Conservation (phyloP, 2,113 vertebrate genomes). For the Puntigrus tetrazona region DNA sequence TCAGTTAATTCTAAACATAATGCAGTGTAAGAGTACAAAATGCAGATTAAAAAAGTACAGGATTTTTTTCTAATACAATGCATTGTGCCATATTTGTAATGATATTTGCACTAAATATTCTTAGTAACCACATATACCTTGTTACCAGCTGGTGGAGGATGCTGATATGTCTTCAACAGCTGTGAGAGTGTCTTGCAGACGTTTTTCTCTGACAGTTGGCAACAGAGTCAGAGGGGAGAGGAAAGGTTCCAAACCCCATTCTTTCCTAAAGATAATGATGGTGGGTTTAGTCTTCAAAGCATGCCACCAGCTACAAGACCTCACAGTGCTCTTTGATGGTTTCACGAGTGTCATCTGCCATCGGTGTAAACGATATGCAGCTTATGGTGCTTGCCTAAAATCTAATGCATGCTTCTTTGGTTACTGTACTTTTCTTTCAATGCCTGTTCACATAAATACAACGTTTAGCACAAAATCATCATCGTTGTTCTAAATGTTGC, state of each 20-base stretch:
- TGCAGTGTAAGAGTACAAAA: neutral
- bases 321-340: slow-evolving; percentile 34
- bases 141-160: slow-evolving; percentile 85
- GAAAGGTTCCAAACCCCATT: slow-evolving; percentile 97
- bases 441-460: neutral
- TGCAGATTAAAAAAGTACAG: neutral
- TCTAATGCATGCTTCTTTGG: neutral
- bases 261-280: slow-evolving; percentile 80
- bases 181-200: slow-evolving; percentile 93
- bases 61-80: no score
- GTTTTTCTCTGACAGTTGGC: slow-evolving; percentile 93
- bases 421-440: neutral
- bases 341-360: neutral
- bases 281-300: slow-evolving; percentile 2
- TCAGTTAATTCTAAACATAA: neutral
- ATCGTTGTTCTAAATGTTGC: neutral
- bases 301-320: neutral
- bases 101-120: neutral
- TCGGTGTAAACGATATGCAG: neutral
- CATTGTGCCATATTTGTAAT: neutral
- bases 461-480: neutral
- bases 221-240: slow-evolving; percentile 93
- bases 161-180: slow-evolving; percentile 94
- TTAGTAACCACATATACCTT: slow-evolving; percentile 78
- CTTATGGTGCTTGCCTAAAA: neutral